These are phyloP conservation scores for Nyctalus aviator DNA, from an alignment of 2,797 vertebrate genomes.

Conservation along the genomic window DNA sequence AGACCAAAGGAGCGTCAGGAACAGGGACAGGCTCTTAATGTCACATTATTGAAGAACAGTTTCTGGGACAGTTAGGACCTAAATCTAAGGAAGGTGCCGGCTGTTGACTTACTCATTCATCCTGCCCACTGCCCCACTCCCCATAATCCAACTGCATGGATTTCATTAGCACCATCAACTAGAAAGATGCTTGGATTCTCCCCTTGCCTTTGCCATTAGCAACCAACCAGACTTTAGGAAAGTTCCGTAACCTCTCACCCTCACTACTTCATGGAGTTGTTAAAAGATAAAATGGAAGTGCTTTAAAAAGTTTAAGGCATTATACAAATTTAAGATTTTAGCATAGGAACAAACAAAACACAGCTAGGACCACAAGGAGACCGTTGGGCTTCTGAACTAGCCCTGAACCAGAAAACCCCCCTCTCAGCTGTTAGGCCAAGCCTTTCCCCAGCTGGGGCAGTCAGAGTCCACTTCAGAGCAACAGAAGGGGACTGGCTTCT, in stretches of 20 bases:
- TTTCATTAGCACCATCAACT: background rate
- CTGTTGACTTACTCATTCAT: background rate
- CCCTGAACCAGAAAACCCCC: background rate
- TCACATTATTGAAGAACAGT: background rate
- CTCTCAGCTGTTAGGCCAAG: background rate
- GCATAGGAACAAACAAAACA: background rate
- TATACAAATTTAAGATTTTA: background rate
- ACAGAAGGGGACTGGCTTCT: background rate
- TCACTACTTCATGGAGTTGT: background rate
- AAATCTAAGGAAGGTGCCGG: background rate
- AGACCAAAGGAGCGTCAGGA: background rate
- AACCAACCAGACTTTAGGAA: background rate
- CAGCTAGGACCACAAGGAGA: background rate
- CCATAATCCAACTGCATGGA: background rate
- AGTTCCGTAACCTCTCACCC: background rate
- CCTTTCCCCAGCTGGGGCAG: background rate
- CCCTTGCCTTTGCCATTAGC: background rate
- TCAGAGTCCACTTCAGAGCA: background rate
- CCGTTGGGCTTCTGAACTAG: background rate
- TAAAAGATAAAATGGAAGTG: constrained; percentile 32
- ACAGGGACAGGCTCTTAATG: background rate
- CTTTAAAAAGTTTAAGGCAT: constrained; percentile 4
- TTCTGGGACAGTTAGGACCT: background rate
- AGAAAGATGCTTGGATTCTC: background rate
- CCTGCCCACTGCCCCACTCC: background rate